Conservation (phyloP, 2,113 vertebrate species). For the Pipra filicauda region DNA sequence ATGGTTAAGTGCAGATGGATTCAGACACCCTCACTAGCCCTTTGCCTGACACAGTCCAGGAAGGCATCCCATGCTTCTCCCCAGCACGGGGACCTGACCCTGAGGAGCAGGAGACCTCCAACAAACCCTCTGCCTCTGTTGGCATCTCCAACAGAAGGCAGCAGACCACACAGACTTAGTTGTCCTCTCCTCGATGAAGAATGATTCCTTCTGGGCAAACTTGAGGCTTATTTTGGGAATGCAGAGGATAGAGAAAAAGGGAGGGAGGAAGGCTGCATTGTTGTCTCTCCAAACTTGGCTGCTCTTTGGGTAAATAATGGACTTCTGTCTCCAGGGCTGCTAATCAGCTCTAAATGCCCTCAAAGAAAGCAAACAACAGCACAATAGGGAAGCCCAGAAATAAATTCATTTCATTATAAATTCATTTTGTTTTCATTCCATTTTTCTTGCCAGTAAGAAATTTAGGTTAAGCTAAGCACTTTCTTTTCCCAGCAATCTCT, state of each 20-base stretch:
- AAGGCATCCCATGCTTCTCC: background rate
- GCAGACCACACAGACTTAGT: background rate
- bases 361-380: slow-evolving; percentile 48
- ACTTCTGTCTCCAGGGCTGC: slow-evolving; percentile 39
- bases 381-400: slow-evolving; percentile 42
- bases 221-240: background rate
- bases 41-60: background rate
- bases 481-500: slow-evolving; percentile 41
- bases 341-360: slow-evolving; percentile 31
- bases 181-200: background rate
- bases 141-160: background rate
- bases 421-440: slow-evolving; percentile 59
- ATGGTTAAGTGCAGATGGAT: background rate
- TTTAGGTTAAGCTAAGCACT: slow-evolving; percentile 39
- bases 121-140: background rate
- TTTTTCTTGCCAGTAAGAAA: slow-evolving; percentile 46
- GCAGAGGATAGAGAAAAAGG: background rate
- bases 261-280: background rate
- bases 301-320: slow-evolving; percentile 36
- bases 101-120: background rate
- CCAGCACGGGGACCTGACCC: background rate
- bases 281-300: background rate
- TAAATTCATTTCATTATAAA: slow-evolving; percentile 64
- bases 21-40: background rate
- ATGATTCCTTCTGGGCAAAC: slow-evolving; percentile 4